phyloP scores from a whole-genome alignment of 1,140 invertebrate genomes.

The Diploscapter pachys region DNA sequence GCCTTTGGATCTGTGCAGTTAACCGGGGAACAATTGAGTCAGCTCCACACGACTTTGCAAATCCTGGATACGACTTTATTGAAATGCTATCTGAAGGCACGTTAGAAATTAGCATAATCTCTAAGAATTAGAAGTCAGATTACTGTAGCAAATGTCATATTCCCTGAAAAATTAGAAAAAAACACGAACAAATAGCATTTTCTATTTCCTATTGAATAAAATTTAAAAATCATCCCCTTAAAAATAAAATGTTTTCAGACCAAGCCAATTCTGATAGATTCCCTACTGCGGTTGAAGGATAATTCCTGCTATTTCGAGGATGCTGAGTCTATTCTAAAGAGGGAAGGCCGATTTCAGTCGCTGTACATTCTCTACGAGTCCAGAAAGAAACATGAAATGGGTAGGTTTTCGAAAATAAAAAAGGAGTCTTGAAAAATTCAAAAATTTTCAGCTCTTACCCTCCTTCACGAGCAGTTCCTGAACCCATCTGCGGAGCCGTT shows the following conservation, averaged over 20 bases:
- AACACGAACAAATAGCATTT: background rate
- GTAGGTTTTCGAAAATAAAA: constrained; percentile 11
- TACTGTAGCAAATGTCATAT: background rate
- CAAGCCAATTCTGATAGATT: constrained; percentile 31
- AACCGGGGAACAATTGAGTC: constrained; percentile 13
- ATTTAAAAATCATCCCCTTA: background rate
- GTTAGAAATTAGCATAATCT: background rate
- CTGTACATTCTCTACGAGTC: constrained; percentile 31
- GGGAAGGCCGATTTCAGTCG: constrained; percentile 18
- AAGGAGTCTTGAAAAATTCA: constrained; percentile 4
- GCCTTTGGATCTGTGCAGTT: background rate
- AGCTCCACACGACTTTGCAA: constrained; percentile 9
- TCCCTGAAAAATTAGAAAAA: constrained; percentile 1
- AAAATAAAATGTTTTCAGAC: constrained; percentile 13
- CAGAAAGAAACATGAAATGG: constrained; percentile 22
- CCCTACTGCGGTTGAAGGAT: constrained; percentile 23
- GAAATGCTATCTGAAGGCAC: constrained; percentile 27
- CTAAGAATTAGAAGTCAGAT: background rate
- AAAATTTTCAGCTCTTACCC: constrained; percentile 22
- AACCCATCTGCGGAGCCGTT: constrained; percentile 19
- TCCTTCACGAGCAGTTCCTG: constrained; percentile 20
- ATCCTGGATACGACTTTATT: constrained; percentile 29
- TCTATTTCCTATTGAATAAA: background rate
- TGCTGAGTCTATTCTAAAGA: constrained; percentile 26
- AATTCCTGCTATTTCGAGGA: constrained; percentile 30